Evolutionary conservation across 2,888 invertebrate species (phyloP).

Genomic region (Syrphus vitripennis): DNA sequence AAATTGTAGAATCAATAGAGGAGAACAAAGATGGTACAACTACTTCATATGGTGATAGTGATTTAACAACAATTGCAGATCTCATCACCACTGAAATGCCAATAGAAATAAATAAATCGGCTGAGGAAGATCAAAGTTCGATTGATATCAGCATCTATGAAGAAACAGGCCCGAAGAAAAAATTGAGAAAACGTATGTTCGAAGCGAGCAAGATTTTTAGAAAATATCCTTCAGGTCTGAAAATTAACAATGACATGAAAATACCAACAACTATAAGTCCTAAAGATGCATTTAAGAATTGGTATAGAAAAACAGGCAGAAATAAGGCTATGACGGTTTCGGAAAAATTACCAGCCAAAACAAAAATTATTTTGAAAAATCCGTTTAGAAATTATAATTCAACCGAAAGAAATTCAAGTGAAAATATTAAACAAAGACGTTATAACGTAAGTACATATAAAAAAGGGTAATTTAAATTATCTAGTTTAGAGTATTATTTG

Average conservation of each 20-base stretch:
- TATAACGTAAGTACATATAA: background rate
- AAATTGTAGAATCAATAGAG: background rate
- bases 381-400: background rate
- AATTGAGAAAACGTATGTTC: slow-evolving; percentile 24
- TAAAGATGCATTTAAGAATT: background rate
- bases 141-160: background rate
- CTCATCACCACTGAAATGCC: background rate
- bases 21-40: background rate
- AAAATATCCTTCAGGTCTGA: background rate
- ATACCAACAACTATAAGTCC: background rate
- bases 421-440: background rate
- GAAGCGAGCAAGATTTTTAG: background rate
- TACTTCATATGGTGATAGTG: background rate
- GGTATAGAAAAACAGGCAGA: slow-evolving; percentile 7
- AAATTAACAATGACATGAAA: slow-evolving; percentile 3
- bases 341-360: background rate
- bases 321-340: background rate
- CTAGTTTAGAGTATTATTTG: background rate
- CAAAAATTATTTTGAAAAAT: too few relatives aligned
- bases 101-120: background rate
- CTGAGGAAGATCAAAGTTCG: background rate
- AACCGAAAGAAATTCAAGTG: background rate
- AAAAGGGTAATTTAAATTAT: background rate
- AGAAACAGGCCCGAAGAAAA: slow-evolving; percentile 9
- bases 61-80: background rate